Evolutionary conservation across 2,888 invertebrate genomes (phyloP), one percentile per base, ranked within the genome.

Genomic region (Sarcophaga rosellei): DNA sequence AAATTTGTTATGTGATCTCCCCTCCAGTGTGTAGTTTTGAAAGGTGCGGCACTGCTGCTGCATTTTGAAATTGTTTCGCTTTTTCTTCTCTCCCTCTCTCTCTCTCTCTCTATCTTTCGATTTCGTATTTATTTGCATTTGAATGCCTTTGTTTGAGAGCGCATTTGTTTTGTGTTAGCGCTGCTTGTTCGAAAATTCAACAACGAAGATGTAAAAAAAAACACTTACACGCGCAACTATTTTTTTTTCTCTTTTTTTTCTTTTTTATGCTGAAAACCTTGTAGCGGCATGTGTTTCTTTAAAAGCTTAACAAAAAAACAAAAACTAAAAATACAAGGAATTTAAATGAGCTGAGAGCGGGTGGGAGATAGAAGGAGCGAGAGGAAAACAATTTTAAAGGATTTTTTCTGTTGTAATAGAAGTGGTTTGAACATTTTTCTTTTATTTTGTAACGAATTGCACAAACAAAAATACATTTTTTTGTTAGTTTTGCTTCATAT

Each of bases 31-130:
- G 85, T 81, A 85, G 73, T 81, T 81, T 62, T 61, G 65, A 45
- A 77, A 81, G 79, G 84, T 84, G 81, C 84, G 86, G 81, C 84
- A 84, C 74, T 81, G 75, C 83, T 81, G 81, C 77, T 81, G 78
- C 83, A 81, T 69, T 78, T 85, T 85, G 17, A 78, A 81, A 74
- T 65, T 78, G 35, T 66, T 77, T 63, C 23, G 35, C 3, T 68
- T 77, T 73, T 53, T 59, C 63, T 72, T 62, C 4, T 35, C 15
- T 53, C 4, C 4, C 53, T 0, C 17, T 53, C 17, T 17, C 5
- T 15, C 6, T 25, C 2, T 35, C 35, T 3, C 4, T 53, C 47
- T 47, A 2, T 53, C 17, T 15, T 17, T 53, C 53, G 17, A 10
- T 35, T 35, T 35, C 17, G 20, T 23, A 21, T 4, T 21, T 15